Evolutionary conservation across 2,797 vertebrate genomes (phyloP), one percentile per base, ranked within the genome.

Genomic region (Chrysolophus pictus): DNA sequence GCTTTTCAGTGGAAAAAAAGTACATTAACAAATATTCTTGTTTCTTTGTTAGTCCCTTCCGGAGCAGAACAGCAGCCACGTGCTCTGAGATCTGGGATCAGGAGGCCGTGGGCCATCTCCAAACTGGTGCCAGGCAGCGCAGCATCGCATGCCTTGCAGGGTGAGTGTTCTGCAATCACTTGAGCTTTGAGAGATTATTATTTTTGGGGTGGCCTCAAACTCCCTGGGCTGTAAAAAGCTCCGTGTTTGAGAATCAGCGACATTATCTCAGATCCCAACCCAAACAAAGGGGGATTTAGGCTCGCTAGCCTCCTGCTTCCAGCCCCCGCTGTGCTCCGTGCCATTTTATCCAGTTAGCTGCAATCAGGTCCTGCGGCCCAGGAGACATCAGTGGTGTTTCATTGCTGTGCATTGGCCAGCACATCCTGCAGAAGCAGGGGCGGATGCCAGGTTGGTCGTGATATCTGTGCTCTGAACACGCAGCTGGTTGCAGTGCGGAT

Each of bases 1-100:
- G 82, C 94, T 94, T 96, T 95, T 78, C 91, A 91, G 87, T 80
- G 91, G 84, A 65, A 90, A 93, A 93, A 93, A 89, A 84, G 56
- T 28, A 17, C 33, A 88, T 69, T 84, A 94, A 89, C 95, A 95
- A 95, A 95, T 95, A 92, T 93, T 78, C 91, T 78, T 67, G 79
- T 93, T 95, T 93, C 93, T 92, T 95, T 94, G 94, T 92, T 87
- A 67, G 90, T 33, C 84, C 39, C 35, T 93, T 96, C 67, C 24
- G 49, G 84, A 87, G 89, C 56, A 78, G 84, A 93, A 37, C 59
- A 80, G 55, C 76, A 11, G 67, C 67, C 87, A 87, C 39, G 11
- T 80, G 84, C 63, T 85, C 39, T 3, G 59, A 49, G 81, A 65
- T 64, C 77, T 76, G 72, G 7, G 53, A 71, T 69, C 65, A 6